Evolutionary conservation across 2,113 vertebrate species (phyloP), one percentile per base, ranked within the genome.

Genomic region (Sinocyclocheilus grahami): DNA sequence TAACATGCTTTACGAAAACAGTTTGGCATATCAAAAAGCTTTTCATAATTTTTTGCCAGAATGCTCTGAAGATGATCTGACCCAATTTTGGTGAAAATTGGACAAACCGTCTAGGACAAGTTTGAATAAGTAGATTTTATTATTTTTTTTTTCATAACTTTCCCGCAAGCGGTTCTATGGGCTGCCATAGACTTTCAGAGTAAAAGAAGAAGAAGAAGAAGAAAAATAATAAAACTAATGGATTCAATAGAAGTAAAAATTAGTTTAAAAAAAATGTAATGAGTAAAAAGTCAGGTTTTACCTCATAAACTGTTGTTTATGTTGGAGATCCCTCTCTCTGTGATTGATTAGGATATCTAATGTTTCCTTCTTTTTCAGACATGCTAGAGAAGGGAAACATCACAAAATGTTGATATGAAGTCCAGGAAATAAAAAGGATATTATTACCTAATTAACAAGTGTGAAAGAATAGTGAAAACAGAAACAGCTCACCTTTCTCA

Each of bases 241-340:
- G 2, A 33, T 33, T 33, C 30, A 3, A 33, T 33, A 33, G 30
- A 3, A 33, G 30, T 33, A 33, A 33, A 33, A 33, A 33, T 33
- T 2, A 33, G 30, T 27, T 27, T 33, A 33, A 33, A 33, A 33
- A 33, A 33, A 33, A 33, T 33, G 2, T 2, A 33, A 33, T 22
- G 62, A 58, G 16, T 71, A 20, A 71, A 42, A 33, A 30, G 30
- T 33, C 30, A 63, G 60, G 11, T 39, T n/a, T 39, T 85, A 94
- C 94, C 92, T 91, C 85, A 93, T 87, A 46, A 81, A 16, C 9
- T 93, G 65, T 87, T 91, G 93, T 33, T 90, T 91, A 2, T 39
- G 77, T 8, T 93, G 86, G 69, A 94, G 82, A 53, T 92, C 90
- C 78, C 16, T 85, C 76, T 85, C 33, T 74, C 94, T 88, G 22